These are phyloP conservation scores for Parochlus steinenii DNA, from an alignment of 2,888 invertebrate species.

Conservation along the genomic window DNA sequence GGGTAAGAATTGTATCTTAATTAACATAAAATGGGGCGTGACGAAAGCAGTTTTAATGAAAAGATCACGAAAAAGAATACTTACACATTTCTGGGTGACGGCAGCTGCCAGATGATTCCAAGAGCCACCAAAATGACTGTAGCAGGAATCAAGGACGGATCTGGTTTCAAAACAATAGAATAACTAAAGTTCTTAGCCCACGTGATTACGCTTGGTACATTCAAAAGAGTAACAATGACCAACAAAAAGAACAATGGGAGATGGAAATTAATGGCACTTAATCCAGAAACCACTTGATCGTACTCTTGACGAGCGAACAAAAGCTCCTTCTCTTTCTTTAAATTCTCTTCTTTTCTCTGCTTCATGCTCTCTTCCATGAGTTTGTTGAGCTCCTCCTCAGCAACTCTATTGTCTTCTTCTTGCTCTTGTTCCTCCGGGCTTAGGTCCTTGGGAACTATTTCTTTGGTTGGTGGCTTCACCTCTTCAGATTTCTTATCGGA, in stretches of 20 bases:
- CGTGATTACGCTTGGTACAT: constrained; percentile 53
- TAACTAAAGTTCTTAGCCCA: constrained; percentile 59
- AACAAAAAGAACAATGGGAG: constrained; percentile 54
- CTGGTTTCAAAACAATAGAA: constrained; percentile 36
- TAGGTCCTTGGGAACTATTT: background rate
- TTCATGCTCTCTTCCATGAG: constrained; percentile 16
- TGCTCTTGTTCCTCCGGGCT: constrained; percentile 14
- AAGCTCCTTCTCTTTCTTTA: constrained; percentile 16
- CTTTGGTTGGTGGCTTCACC: background rate
- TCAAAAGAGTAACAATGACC: constrained; percentile 44
- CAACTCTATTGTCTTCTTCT: constrained; percentile 19
- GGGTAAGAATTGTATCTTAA: constrained; percentile 1
- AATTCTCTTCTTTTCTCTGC: constrained; percentile 15
- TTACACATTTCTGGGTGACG: constrained; percentile 49
- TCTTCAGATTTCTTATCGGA: constrained; percentile 2
- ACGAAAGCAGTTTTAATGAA: background rate
- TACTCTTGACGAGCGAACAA: constrained; percentile 17
- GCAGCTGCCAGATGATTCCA: constrained; percentile 47
- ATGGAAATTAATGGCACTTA: constrained; percentile 50
- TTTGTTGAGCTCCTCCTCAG: constrained; percentile 17
- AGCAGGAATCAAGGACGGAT: constrained; percentile 43
- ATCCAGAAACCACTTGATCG: constrained; percentile 19
- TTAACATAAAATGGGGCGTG: constrained; percentile 6
- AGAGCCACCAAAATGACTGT: constrained; percentile 40
- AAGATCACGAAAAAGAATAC: constrained; percentile 20